A percentile compares a stretch with the other conserved stretches of the same genome.
These are phyloP conservation scores for Frieseomelitta varia DNA, from an alignment of 1,140 invertebrate species.

Conservation along the genomic window DNA sequence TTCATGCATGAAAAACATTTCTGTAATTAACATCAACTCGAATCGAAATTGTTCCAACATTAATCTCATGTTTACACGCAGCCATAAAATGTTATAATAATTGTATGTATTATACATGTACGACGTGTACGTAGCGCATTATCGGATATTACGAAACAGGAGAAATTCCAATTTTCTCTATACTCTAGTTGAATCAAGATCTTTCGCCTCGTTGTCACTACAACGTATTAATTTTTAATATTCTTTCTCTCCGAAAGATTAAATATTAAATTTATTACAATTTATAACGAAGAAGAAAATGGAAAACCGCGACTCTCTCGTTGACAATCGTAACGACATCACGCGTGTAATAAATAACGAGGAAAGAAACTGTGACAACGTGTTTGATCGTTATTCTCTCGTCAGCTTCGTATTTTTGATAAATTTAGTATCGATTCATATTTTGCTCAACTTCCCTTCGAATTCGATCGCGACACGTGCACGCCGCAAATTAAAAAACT, in stretches of 20 bases:
- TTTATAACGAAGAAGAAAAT: no score
- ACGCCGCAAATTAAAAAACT: not conserved
- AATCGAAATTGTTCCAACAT: not conserved
- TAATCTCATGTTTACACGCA: not conserved
- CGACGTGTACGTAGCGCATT: not conserved
- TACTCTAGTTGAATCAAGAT: not conserved
- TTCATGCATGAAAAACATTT: slow-evolving; percentile 12
- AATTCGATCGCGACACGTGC: not conserved
- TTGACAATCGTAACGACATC: no score
- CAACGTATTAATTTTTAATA: not conserved
- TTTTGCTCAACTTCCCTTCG: no score
- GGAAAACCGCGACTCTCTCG: no score
- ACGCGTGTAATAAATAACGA: not conserved
- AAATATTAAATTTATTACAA: no score
- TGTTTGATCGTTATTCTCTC: no score
- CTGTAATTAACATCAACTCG: not conserved
- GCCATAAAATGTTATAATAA: not conserved
- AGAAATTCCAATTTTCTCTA: slow-evolving; percentile 8
- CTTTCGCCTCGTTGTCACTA: not conserved
- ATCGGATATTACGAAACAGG: not conserved
- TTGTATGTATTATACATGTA: not conserved
- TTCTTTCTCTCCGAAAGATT: not conserved
- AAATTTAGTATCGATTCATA: no score
- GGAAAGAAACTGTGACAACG: not conserved
- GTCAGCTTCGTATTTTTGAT: no score